Percentiles rank a stretch among this genome's conserved stretches.
phyloP scores from a whole-genome alignment of 2,888 invertebrate species.

The Dimorphilus gyrociliatus region DNA sequence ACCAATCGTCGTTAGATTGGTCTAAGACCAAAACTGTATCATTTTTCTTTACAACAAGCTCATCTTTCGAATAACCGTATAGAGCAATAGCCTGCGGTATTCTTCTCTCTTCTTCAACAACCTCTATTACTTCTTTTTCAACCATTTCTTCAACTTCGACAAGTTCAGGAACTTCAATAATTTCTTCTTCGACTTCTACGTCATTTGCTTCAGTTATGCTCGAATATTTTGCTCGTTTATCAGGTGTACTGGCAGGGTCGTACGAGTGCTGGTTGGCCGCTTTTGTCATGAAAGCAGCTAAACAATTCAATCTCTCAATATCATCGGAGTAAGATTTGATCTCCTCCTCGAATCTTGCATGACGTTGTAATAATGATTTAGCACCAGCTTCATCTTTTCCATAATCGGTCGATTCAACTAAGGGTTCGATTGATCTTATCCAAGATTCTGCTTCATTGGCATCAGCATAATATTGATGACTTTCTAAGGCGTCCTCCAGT shows the following conservation, averaged over 20 bases:
- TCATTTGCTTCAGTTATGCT: constrained; percentile 13
- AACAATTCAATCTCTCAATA: constrained; percentile 58
- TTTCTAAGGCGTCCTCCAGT: constrained; percentile 71
- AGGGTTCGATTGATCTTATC: constrained; percentile 83
- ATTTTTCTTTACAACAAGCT: constrained; percentile 75
- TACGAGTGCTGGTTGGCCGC: constrained; percentile 41
- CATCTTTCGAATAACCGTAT: constrained; percentile 80
- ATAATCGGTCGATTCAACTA: constrained; percentile 72
- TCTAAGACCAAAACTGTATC: constrained; percentile 43
- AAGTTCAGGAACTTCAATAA: constrained; percentile 65
- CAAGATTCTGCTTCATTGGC: constrained; percentile 94
- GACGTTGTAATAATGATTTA: constrained; percentile 67
- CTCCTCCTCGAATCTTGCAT: constrained; percentile 70
- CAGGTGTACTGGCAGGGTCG: constrained; percentile 1
- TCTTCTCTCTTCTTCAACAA: constrained; percentile 67
- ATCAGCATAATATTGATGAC: constrained; percentile 88
- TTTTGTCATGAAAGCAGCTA: constrained; percentile 46
- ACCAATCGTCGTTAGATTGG: constrained; percentile 85
- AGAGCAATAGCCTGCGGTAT: constrained; percentile 62
- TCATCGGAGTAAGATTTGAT: constrained; percentile 66
- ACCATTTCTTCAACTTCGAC: constrained; percentile 80
- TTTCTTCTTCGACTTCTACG: constrained; percentile 44
- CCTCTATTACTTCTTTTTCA: constrained; percentile 64
- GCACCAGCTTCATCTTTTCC: constrained; percentile 83
- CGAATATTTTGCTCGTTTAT: constrained; percentile 2